Conservation (phyloP, 1,140 invertebrate genomes). For the Drosophila serrata region DNA sequence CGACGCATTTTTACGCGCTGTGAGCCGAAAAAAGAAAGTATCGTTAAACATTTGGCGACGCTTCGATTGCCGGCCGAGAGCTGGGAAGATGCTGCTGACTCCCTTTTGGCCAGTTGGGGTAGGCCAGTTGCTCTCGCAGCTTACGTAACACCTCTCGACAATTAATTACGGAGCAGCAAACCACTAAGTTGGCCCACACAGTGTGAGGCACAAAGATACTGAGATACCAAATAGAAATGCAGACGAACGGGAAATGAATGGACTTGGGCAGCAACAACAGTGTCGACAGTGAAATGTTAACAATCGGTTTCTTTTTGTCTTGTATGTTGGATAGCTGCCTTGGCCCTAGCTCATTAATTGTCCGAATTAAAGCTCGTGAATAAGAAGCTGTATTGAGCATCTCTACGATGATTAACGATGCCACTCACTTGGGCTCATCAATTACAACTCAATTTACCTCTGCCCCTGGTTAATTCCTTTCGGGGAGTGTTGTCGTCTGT, state of each 20-base stretch:
- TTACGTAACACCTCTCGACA: constrained; percentile 63
- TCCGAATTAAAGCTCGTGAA: constrained; percentile 25
- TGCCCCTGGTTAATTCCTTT: constrained; percentile 32
- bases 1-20: constrained; percentile 51
- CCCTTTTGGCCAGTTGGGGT: constrained; percentile 65
- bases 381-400: constrained; percentile 7
- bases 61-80: constrained; percentile 46
- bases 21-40: constrained; percentile 72
- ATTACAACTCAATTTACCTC: constrained; percentile 62
- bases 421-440: constrained; percentile 26
- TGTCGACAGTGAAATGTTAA: constrained; percentile 69
- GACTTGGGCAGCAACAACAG: constrained; percentile 16
- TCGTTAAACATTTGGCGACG: constrained; percentile 60
- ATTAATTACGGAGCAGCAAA: constrained; percentile 46
- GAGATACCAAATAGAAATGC: constrained; percentile 30
- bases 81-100: constrained; percentile 34
- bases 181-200: constrained; percentile 32
- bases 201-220: constrained; percentile 2
- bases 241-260: constrained; percentile 32
- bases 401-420: constrained; percentile 37
- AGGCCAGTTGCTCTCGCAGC: constrained; percentile 58
- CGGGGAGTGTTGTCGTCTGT: neutral
- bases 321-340: constrained; percentile 25
- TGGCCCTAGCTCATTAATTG: constrained; percentile 31
- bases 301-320: constrained; percentile 58